Conservation (phyloP, 2,888 invertebrate species). For the Nebria salina region DNA sequence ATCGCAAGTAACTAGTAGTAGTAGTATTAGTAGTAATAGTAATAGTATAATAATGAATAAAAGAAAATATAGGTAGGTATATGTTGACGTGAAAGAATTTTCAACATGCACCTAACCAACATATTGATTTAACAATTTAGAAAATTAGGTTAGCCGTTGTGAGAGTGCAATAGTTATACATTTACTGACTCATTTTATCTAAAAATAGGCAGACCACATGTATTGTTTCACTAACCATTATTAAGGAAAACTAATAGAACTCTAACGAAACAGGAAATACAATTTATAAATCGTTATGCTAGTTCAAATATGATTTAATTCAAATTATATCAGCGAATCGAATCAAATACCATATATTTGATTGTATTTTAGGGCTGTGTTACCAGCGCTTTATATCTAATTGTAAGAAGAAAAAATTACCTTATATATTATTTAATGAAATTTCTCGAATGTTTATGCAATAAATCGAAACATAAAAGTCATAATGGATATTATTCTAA, state of each 20-base stretch:
- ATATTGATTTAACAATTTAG: constrained; percentile 20
- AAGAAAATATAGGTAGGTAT: neutral
- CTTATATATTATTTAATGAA: neutral
- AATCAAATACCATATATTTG: no score
- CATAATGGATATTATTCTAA: no score
- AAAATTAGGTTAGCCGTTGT: constrained; percentile 15
- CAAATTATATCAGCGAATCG: no score
- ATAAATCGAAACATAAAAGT: no score
- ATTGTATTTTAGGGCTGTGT: no score
- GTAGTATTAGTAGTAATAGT: neutral
- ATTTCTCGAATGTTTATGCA: no score
- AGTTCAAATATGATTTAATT: no score
- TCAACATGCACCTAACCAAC: constrained; percentile 4
- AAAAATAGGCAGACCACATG: constrained; percentile 6
- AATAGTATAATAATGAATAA: neutral
- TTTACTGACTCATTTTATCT: constrained; percentile 4
- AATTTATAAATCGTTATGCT: neutral
- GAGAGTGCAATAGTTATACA: constrained; percentile 16
- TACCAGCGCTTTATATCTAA: no score
- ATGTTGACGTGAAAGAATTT: constrained; percentile 11
- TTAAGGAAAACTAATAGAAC: neutral
- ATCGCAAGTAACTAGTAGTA: neutral
- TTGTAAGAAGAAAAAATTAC: neutral
- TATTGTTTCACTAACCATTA: neutral
- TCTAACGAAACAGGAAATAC: neutral